A percentile compares a stretch with the other conserved stretches of the same genome.
phyloP scores from a whole-genome alignment of 2,888 invertebrate genomes.

The Drosophila lutescens region DNA sequence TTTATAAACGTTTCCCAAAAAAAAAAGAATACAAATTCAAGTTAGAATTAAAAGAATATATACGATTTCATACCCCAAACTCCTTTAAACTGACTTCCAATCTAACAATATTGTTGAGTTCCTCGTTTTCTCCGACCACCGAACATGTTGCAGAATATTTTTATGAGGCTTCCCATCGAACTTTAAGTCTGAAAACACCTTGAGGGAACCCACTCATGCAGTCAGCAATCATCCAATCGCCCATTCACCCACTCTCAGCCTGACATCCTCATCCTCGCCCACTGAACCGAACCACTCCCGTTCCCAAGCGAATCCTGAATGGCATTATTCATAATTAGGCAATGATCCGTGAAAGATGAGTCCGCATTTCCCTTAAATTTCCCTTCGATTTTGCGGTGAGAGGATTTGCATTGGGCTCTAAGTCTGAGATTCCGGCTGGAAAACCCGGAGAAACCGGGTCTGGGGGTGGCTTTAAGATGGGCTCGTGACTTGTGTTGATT shows the following conservation, averaged over 20 bases:
- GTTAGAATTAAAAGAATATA: too few relatives aligned
- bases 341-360: constrained; percentile 83
- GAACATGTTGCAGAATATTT: background rate
- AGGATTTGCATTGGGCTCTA: constrained; percentile 73
- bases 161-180: constrained; percentile 40
- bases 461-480: constrained; percentile 32
- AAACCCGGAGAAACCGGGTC: constrained; percentile 16
- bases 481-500: constrained; percentile 74
- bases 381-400: constrained; percentile 59
- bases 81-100: background rate
- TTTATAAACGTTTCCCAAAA: too few relatives aligned
- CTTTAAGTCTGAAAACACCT: constrained; percentile 63
- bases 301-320: constrained; percentile 54
- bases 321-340: constrained; percentile 81
- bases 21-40: too few relatives aligned
- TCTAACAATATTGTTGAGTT: background rate
- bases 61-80: too few relatives aligned
- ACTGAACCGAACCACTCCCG: constrained; percentile 12
- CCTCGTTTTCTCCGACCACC: background rate
- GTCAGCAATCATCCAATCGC: background rate
- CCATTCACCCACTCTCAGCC: constrained; percentile 5
- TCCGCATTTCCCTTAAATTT: constrained; percentile 61
- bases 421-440: constrained; percentile 20
- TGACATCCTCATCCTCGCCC: constrained; percentile 9
- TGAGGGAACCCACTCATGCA: constrained; percentile 52